Percentiles rank a stretch among this genome's conserved stretches.
Evolutionary conservation across 2,888 invertebrate species (phyloP).

Genomic region (Pecten maximus): DNA sequence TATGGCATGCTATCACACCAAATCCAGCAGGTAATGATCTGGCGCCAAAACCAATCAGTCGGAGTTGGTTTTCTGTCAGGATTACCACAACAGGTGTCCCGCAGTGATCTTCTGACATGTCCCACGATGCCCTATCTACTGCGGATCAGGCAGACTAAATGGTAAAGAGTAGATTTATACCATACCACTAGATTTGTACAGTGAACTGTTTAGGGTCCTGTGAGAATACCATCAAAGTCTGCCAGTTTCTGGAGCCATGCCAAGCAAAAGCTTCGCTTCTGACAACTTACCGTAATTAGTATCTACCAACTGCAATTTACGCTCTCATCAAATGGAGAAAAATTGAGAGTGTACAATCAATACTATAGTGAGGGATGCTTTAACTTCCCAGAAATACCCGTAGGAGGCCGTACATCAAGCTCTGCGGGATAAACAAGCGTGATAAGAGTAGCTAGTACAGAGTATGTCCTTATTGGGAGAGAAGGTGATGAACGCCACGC

Average conservation of each 20-base stretch:
- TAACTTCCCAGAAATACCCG: conserved; percentile 3
- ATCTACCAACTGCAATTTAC: conserved; percentile 35
- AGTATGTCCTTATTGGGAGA: not conserved
- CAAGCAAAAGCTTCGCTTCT: not conserved
- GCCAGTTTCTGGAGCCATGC: not conserved
- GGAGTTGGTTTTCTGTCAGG: not conserved
- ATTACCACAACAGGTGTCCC: not conserved
- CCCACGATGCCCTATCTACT: conserved; percentile 24
- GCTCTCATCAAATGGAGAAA: conserved; percentile 25
- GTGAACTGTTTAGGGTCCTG: not conserved
- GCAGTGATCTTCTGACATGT: not conserved
- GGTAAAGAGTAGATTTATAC: not conserved
- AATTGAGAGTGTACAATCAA: not conserved
- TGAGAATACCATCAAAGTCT: not conserved
- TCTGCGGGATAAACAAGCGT: not conserved
- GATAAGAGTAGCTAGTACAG: not conserved
- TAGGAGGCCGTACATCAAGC: conserved; percentile 3
- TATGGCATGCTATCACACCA: not conserved
- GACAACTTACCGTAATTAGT: conserved; percentile 30
- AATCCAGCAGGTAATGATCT: not conserved
- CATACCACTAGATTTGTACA: not conserved
- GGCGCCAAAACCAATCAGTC: not conserved
- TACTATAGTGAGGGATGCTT: not conserved
- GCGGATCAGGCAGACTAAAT: not conserved
- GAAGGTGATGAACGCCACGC: not conserved